Percentiles rank a stretch among this genome's conserved stretches.
These are phyloP conservation scores for Dendrophyllia cribrosa DNA, from an alignment of 64 coral and sea anemone genomes.

Conservation along the genomic window DNA sequence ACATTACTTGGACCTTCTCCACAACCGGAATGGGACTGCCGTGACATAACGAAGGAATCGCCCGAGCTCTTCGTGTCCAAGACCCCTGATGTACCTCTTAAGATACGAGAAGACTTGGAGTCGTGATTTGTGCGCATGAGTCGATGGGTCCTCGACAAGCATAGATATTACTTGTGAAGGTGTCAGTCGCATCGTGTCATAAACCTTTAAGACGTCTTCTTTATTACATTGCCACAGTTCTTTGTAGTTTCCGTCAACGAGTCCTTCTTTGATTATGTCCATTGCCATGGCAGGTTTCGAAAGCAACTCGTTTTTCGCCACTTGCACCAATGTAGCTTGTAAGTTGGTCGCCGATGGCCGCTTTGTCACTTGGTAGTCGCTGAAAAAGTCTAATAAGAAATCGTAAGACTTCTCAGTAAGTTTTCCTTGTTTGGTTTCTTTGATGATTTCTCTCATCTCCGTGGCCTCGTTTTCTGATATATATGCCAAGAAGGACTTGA, in stretches of 20 bases:
- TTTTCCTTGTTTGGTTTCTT: no score
- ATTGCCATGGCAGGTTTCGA: slow-evolving; percentile 28
- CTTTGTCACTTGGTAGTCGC: no score
- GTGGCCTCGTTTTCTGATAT: no score
- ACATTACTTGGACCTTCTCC: background rate
- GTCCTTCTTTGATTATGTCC: slow-evolving; percentile 19
- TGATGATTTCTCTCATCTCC: no score
- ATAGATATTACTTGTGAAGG: background rate
- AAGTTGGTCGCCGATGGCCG: background rate
- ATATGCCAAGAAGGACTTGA: no score
- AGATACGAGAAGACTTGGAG: slow-evolving; percentile 19
- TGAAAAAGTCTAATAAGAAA: no score
- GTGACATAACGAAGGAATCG: slow-evolving; percentile 23
- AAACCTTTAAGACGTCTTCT: slow-evolving; percentile 9
- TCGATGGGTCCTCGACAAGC: slow-evolving; percentile 21
- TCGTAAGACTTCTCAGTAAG: no score
- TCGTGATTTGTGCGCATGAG: background rate
- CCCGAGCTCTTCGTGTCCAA: slow-evolving; percentile 1
- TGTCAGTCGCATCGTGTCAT: slow-evolving; percentile 17
- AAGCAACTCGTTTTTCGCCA: slow-evolving; percentile 36
- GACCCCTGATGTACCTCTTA: slow-evolving; percentile 26
- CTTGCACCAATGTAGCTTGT: slow-evolving; percentile 10
- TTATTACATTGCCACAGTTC: slow-evolving; percentile 21
- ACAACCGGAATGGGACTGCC: slow-evolving; percentile 37
- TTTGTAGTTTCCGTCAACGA: background rate